Percentiles rank a stretch among this genome's conserved stretches.
Evolutionary conservation across 2,888 invertebrate genomes (phyloP).

Genomic region (Rotaria macrura): DNA sequence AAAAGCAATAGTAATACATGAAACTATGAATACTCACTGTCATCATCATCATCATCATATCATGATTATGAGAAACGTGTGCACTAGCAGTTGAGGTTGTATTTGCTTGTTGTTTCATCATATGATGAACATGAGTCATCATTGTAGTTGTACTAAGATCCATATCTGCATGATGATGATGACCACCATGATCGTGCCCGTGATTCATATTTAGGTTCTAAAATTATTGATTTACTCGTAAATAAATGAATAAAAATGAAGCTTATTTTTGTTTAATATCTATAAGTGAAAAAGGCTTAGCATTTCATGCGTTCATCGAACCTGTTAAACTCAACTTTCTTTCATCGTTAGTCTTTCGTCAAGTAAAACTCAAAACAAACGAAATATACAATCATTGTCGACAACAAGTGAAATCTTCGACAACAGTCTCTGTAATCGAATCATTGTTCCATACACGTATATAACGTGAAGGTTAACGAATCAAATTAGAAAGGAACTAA

Average conservation of each 20-base stretch:
- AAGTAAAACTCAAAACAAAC: not conserved
- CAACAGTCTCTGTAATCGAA: not conserved
- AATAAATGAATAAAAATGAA: too few species aligned
- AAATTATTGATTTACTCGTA: not conserved
- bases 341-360: not conserved
- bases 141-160: not conserved
- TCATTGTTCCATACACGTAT: too few species aligned
- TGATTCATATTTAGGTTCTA: not conserved
- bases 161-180: not conserved
- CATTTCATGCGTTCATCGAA: not conserved
- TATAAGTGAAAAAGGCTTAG: not conserved
- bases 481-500: too few species aligned
- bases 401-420: not conserved
- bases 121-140: not conserved
- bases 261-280: not conserved
- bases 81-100: not conserved
- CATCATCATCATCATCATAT: not conserved
- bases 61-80: not conserved
- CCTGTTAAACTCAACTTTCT: not conserved
- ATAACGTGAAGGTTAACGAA: too few species aligned
- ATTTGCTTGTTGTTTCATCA: not conserved
- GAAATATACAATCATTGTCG: not conserved
- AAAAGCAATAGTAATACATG: too few species aligned
- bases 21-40: not conserved
- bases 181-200: not conserved